phyloP scores from a whole-genome alignment of 2,888 invertebrate species.

The Chymomyza fuscimana region DNA sequence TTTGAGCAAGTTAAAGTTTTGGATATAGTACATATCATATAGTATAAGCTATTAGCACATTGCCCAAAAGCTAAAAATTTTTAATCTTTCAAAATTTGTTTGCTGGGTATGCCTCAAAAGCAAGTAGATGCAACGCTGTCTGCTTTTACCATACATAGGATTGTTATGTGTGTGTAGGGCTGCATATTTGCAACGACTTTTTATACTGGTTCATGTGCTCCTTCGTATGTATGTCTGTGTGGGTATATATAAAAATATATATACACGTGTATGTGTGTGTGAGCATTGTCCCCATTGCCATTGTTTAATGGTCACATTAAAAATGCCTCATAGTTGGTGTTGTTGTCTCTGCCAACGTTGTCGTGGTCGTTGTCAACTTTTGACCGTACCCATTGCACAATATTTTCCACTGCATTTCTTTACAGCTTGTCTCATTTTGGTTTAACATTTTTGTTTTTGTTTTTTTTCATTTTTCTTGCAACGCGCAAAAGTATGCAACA shows the following conservation, averaged over 20 bases:
- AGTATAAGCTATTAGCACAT: too few relatives aligned
- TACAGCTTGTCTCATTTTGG: background rate
- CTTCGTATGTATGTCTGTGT: slow-evolving; percentile 8
- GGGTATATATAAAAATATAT: background rate
- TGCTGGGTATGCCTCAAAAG: slow-evolving; percentile 38
- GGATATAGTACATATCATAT: too few relatives aligned
- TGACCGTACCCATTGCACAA: slow-evolving; percentile 56
- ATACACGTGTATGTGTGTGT: slow-evolving; percentile 17
- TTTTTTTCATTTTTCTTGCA: background rate
- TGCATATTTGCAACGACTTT: background rate
- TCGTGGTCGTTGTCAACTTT: slow-evolving; percentile 40
- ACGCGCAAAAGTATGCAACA: slow-evolving; percentile 50
- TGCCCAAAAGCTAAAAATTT: too few relatives aligned
- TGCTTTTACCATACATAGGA: background rate
- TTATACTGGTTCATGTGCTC: slow-evolving; percentile 22
- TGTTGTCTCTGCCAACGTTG: slow-evolving; percentile 26
- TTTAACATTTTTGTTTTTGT: background rate
- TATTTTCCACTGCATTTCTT: slow-evolving; percentile 55
- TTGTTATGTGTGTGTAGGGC: background rate
- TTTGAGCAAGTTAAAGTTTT: too few relatives aligned
- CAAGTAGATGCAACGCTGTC: background rate
- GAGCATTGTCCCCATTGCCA: slow-evolving; percentile 66
- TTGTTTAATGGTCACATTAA: slow-evolving; percentile 75
- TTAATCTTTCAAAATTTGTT: slow-evolving; percentile 18
- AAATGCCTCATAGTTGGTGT: slow-evolving; percentile 67